Evolutionary conservation across 2,888 invertebrate genomes (phyloP).

Genomic region (Xestoiulus laeticollis): DNA sequence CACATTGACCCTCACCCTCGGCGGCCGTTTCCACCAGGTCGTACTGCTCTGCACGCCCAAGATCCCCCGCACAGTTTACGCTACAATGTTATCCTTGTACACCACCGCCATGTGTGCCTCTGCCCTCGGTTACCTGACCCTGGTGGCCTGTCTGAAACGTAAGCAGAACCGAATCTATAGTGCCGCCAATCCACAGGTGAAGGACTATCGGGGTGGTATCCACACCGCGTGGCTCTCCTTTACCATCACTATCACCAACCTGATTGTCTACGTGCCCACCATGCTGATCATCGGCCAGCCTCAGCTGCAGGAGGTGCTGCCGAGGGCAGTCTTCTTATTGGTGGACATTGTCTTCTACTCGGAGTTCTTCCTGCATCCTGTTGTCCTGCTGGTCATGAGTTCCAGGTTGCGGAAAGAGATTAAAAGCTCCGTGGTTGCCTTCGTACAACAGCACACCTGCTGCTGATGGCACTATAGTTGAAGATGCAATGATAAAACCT

Average conservation of each 20-base stretch:
- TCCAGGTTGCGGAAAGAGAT: constrained; percentile 59
- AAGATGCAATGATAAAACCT: background rate
- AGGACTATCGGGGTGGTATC: constrained; percentile 56
- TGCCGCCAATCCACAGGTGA: constrained; percentile 29
- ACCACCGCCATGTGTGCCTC: constrained; percentile 59
- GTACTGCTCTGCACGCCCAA: constrained; percentile 60
- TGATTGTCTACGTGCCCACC: constrained; percentile 60
- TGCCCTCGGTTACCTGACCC: constrained; percentile 59
- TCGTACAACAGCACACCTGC: background rate
- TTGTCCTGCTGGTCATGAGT: constrained; percentile 59
- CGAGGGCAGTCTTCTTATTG: constrained; percentile 56
- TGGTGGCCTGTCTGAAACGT: constrained; percentile 55
- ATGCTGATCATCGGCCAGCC: constrained; percentile 60
- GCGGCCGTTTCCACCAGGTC: constrained; percentile 58
- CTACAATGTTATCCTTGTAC: constrained; percentile 59
- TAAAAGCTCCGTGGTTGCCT: background rate
- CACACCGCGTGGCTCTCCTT: constrained; percentile 59
- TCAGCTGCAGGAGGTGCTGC: constrained; percentile 56
- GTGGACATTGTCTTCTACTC: constrained; percentile 61
- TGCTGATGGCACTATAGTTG: background rate
- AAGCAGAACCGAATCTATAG: constrained; percentile 49
- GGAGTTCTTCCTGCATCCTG: constrained; percentile 60
- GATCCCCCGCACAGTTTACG: constrained; percentile 60
- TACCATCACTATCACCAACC: constrained; percentile 59
- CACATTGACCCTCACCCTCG: constrained; percentile 51